Conservation (phyloP, 2,888 invertebrate genomes). For the Octodonta nipae region DNA sequence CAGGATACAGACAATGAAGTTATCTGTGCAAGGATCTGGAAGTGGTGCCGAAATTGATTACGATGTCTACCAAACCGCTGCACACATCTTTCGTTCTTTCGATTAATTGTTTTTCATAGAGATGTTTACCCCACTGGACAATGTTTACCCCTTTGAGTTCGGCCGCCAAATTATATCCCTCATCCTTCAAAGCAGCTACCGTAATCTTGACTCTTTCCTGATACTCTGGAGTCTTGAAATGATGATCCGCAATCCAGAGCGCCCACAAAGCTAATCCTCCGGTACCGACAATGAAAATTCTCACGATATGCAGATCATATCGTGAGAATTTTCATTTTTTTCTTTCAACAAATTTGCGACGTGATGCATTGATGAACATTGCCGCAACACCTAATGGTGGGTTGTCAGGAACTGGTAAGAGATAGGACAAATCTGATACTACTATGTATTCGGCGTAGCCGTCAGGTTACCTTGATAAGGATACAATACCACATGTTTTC, state of each 20-base stretch:
- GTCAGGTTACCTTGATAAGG: constrained; percentile 75
- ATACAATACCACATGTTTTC: constrained; percentile 67
- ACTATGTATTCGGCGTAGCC: constrained; percentile 82
- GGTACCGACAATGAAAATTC: constrained; percentile 83
- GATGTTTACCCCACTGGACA: constrained; percentile 88
- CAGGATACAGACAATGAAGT: constrained; percentile 72
- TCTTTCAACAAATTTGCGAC: too few species aligned
- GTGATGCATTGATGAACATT: constrained; percentile 86
- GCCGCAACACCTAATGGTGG: constrained; percentile 79
- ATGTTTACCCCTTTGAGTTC: constrained; percentile 73
- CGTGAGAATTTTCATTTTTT: too few species aligned
- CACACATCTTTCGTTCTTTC: constrained; percentile 86
- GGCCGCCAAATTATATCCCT: constrained; percentile 62
- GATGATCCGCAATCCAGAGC: constrained; percentile 72
- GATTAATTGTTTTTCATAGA: constrained; percentile 83
- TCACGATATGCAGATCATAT: constrained; percentile 53
- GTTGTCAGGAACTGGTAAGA: constrained; percentile 72
- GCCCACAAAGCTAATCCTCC: constrained; percentile 91
- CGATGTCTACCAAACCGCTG: constrained; percentile 77
- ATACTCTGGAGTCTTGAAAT: constrained; percentile 55
- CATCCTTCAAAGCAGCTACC: constrained; percentile 78
- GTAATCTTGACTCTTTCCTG: constrained; percentile 59
- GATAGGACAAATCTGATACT: constrained; percentile 74
- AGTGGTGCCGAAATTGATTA: constrained; percentile 89
- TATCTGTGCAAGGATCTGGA: constrained; percentile 83